phyloP scores from a whole-genome alignment of 1,140 invertebrate genomes.

The Micrasema longulum region DNA sequence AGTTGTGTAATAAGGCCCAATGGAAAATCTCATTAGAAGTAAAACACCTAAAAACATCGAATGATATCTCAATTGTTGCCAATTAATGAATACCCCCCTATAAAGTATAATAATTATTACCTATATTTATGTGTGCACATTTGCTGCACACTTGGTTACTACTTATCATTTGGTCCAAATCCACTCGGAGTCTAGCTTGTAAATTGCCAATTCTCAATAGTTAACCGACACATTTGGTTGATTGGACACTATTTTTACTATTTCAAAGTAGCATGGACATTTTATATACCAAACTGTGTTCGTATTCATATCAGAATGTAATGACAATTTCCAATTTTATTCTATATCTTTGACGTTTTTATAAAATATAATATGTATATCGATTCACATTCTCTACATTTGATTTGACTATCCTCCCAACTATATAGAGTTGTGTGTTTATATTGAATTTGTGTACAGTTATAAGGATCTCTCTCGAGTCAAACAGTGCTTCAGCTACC shows the following conservation, averaged over 20 bases:
- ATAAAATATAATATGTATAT: neutral
- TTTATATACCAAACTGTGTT: slow-evolving; percentile 55
- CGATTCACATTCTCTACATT: slow-evolving; percentile 35
- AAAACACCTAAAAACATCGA: slow-evolving; percentile 22
- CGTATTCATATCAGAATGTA: slow-evolving; percentile 53
- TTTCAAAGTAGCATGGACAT: slow-evolving; percentile 31
- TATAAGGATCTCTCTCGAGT: slow-evolving; percentile 25
- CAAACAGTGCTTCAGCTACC: slow-evolving; percentile 21
- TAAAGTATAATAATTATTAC: no score
- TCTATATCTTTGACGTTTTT: slow-evolving; percentile 33
- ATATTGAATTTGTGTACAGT: slow-evolving; percentile 53
- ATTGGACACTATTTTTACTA: slow-evolving; percentile 13
- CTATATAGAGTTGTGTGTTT: slow-evolving; percentile 48
- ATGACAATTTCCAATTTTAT: slow-evolving; percentile 39
- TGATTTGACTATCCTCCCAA: slow-evolving; percentile 30
- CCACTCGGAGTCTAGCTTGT: neutral
- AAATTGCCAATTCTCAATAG: neutral
- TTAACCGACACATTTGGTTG: slow-evolving; percentile 10
- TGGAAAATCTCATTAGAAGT: slow-evolving; percentile 18
- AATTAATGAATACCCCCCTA: no score
- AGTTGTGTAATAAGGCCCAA: slow-evolving; percentile 2
- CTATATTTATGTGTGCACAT: neutral
- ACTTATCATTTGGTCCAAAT: neutral
- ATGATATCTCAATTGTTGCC: slow-evolving; percentile 27
- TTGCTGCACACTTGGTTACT: neutral